Evolutionary conservation across 2,888 invertebrate species (phyloP).

Genomic region (Meteorus colon): DNA sequence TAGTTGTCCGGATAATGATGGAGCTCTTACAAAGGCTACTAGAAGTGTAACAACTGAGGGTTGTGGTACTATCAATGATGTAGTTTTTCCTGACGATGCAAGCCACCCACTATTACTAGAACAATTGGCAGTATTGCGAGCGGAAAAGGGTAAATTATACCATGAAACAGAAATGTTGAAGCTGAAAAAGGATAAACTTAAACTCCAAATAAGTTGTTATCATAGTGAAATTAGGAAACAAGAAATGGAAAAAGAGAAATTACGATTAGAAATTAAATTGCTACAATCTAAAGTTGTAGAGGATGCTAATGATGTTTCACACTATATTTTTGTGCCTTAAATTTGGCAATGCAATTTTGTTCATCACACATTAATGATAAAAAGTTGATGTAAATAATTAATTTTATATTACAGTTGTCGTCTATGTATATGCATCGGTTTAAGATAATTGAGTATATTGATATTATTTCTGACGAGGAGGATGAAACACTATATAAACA

Average conservation of each 20-base stretch:
- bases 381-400: constrained; percentile 17
- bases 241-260: constrained; percentile 68
- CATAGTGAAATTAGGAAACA: constrained; percentile 64
- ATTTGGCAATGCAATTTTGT: not conserved
- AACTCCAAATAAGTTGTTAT: constrained; percentile 65
- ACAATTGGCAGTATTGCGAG: constrained; percentile 67
- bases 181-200: constrained; percentile 73
- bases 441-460: not conserved
- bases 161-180: constrained; percentile 69
- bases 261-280: constrained; percentile 67
- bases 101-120: constrained; percentile 65
- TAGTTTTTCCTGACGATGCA: constrained; percentile 63
- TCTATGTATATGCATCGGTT: not conserved
- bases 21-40: constrained; percentile 38
- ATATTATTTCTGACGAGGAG: not conserved
- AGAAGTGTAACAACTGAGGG: constrained; percentile 35
- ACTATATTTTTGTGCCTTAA: constrained; percentile 70
- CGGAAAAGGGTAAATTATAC: constrained; percentile 65
- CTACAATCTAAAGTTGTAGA: constrained; percentile 67
- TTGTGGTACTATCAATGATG: constrained; percentile 51
- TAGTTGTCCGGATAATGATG: constrained; percentile 58
- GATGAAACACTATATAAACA: not conserved
- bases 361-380: not conserved
- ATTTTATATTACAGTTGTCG: not conserved
- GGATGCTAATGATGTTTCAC: constrained; percentile 67